A percentile compares a stretch with the other conserved stretches of the same genome.
These are phyloP conservation scores for Nephrocerus scutellatus DNA, from an alignment of 2,888 invertebrate genomes.

Conservation along the genomic window DNA sequence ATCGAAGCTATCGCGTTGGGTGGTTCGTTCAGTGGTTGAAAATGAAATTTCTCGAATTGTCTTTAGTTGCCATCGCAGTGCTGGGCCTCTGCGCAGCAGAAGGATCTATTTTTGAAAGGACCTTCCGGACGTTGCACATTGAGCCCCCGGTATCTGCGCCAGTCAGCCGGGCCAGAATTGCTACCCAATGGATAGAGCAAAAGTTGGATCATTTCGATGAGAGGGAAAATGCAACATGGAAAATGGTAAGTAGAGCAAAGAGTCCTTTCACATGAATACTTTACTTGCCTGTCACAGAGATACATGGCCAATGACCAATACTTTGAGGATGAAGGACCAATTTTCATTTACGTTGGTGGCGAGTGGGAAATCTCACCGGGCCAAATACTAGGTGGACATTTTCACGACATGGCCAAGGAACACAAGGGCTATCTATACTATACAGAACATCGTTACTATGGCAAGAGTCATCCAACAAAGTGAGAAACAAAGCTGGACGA, in stretches of 20 bases:
- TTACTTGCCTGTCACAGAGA: conserved; percentile 29
- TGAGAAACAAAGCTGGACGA: conserved; percentile 46
- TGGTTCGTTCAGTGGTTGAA: too few species aligned
- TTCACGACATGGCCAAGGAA: conserved; percentile 52
- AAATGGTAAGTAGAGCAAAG: conserved; percentile 41
- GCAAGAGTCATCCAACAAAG: conserved; percentile 61
- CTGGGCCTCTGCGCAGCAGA: too few species aligned
- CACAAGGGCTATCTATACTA: conserved; percentile 59
- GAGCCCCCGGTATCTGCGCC: conserved; percentile 40
- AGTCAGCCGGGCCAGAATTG: conserved; percentile 14
- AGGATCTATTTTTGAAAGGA: conserved; percentile 18
- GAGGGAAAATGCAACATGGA: conserved; percentile 51
- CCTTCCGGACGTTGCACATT: conserved; percentile 31
- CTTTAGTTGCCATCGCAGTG: too few species aligned
- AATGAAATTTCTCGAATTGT: too few species aligned
- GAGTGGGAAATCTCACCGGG: conserved; percentile 60
- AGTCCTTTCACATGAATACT: neutral
- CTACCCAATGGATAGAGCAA: conserved; percentile 50
- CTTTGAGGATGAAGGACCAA: conserved; percentile 49
- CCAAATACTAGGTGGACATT: conserved; percentile 55
- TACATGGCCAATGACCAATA: conserved; percentile 49
- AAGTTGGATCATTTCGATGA: conserved; percentile 56
- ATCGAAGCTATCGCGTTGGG: too few species aligned
- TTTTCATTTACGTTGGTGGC: conserved; percentile 58
- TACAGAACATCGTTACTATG: conserved; percentile 75